Evolutionary conservation across 2,113 vertebrate genomes (phyloP).

Genomic region (Naja naja): DNA sequence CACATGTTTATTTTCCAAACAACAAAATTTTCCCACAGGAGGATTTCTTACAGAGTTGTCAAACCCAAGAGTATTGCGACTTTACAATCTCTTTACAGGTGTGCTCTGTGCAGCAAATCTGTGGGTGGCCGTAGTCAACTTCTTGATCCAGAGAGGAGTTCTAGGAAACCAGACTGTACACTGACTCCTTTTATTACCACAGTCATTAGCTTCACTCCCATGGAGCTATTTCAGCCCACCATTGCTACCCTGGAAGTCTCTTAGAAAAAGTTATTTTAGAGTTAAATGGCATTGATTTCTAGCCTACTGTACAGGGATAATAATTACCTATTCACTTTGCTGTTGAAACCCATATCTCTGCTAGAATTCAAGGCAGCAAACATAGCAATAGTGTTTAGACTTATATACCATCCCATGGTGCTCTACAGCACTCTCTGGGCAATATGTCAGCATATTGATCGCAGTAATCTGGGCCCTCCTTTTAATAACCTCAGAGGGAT

Average conservation of each 20-base stretch:
- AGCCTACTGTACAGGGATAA: neutral
- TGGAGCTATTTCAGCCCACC: neutral
- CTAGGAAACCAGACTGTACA: neutral
- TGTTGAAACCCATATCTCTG: neutral
- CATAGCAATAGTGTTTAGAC: neutral
- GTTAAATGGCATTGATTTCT: neutral
- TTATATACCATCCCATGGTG: neutral
- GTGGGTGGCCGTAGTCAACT: neutral
- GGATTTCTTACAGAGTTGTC: neutral
- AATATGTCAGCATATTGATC: neutral
- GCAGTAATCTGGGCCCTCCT: neutral
- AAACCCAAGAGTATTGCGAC: neutral
- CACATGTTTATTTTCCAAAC: neutral
- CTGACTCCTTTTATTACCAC: neutral
- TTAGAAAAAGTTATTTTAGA: neutral
- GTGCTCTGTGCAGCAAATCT: neutral
- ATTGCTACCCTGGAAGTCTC: neutral
- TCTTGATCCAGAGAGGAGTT: neutral
- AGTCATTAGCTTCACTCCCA: neutral
- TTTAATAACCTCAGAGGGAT: neutral
- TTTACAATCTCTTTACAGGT: neutral
- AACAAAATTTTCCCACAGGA: neutral
- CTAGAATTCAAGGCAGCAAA: neutral
- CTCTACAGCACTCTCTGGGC: neutral
- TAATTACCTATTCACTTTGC: neutral